phyloP scores from a whole-genome alignment of 2,113 vertebrate genomes.

The Sylvia atricapilla region DNA sequence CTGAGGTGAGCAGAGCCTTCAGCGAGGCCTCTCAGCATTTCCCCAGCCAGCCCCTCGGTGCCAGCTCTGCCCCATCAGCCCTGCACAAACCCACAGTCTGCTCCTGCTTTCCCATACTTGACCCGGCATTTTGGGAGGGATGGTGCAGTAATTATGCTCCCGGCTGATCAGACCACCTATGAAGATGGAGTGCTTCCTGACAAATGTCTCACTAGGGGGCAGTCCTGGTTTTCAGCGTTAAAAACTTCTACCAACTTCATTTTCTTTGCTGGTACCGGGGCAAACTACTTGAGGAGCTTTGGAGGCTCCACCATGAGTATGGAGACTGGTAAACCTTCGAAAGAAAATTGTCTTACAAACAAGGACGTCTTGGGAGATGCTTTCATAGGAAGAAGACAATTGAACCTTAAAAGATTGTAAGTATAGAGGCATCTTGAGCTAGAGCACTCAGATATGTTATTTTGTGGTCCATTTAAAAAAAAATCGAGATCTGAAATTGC shows the following conservation, averaged over 20 bases:
- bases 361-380: not conserved
- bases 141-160: not conserved
- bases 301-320: not conserved
- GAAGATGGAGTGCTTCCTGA: not conserved
- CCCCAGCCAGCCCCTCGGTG: not conserved
- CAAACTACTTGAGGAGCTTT: not conserved
- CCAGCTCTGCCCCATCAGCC: not conserved
- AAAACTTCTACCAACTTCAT: not conserved
- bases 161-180: not conserved
- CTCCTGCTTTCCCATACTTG: not conserved
- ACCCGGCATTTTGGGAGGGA: not conserved
- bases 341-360: not conserved
- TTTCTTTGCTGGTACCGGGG: not conserved
- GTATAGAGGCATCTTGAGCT: not conserved
- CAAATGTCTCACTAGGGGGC: slow-evolving; percentile 1
- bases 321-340: not conserved
- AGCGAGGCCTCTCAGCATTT: not conserved
- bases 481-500: not conserved
- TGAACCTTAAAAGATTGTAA: not conserved
- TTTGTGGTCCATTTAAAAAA: not conserved
- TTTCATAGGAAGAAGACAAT: not conserved
- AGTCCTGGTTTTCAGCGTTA: slow-evolving; percentile 3
- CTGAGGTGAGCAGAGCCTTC: not conserved
- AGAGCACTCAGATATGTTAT: not conserved
- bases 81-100: not conserved